phyloP scores from a whole-genome alignment of 2,797 vertebrate genomes.

The Kryptolebias ocellatus region DNA sequence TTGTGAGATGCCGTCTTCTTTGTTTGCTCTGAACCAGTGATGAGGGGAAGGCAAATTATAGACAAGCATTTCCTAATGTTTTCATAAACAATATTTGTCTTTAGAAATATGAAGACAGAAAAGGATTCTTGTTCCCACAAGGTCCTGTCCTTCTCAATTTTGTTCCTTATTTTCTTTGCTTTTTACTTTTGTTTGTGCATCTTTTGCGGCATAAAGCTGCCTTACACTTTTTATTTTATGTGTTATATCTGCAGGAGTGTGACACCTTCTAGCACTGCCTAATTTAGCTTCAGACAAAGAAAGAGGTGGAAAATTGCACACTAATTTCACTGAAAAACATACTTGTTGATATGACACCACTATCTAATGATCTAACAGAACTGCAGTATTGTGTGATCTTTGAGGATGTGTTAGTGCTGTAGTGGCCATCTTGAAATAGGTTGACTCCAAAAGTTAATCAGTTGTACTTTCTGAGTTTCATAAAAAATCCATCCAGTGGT shows the following conservation, averaged over 20 bases:
- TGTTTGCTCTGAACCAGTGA: conserved; percentile 58
- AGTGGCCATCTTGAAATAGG: too few relatives aligned
- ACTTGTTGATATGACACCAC: too few relatives aligned
- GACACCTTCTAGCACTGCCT: too few relatives aligned
- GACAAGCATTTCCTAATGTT: conserved; percentile 53
- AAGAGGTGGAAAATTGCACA: too few relatives aligned
- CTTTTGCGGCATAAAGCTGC: conserved; percentile 47
- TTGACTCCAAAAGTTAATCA: too few relatives aligned
- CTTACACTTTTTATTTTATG: conserved; percentile 38
- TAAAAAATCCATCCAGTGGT: too few relatives aligned
- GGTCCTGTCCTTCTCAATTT: conserved; percentile 18
- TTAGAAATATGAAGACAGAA: conserved; percentile 54
- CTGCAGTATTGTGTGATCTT: too few relatives aligned
- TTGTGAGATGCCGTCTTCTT: conserved; percentile 43
- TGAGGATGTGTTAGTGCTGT: too few relatives aligned
- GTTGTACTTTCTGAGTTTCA: too few relatives aligned
- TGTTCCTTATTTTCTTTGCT: neutral
- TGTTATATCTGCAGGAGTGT: conserved; percentile 31
- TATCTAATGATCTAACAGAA: too few relatives aligned
- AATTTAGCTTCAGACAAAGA: too few relatives aligned
- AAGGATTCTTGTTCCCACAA: conserved; percentile 32
- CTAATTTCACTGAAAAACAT: too few relatives aligned
- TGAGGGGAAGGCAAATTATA: conserved; percentile 67
- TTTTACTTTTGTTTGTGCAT: conserved; percentile 32
- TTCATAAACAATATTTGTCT: conserved; percentile 62